Percentiles rank a stretch among this genome's conserved stretches.
Evolutionary conservation across 2,888 invertebrate genomes (phyloP).

Genomic region (Danaus chrysippus): DNA sequence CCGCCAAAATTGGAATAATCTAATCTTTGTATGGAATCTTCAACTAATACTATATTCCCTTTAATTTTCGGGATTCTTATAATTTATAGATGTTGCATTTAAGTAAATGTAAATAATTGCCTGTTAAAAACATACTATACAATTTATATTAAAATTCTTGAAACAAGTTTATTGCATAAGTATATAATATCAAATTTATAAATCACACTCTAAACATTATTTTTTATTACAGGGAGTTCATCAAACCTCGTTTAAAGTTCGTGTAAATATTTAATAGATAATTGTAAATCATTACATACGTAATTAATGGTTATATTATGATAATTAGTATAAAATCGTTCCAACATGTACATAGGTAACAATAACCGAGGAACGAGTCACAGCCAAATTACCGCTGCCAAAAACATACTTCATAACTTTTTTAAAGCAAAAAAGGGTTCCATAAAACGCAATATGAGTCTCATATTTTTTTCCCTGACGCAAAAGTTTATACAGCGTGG

Average conservation of each 20-base stretch:
- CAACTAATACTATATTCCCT: conserved; percentile 46
- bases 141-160: no score
- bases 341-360: conserved; percentile 16
- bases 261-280: no score
- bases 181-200: no score
- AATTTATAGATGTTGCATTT: no score
- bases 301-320: conserved; percentile 15
- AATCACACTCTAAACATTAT: no score
- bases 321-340: conserved; percentile 16
- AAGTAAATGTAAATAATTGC: no score
- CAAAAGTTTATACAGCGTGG: conserved; percentile 4
- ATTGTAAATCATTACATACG: neutral
- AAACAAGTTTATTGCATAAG: no score
- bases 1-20: conserved; percentile 51
- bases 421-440: conserved; percentile 16
- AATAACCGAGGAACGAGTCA: conserved; percentile 19
- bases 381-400: conserved; percentile 18
- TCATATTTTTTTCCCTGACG: conserved; percentile 4
- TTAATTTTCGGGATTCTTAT: conserved; percentile 4
- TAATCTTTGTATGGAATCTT: conserved; percentile 51
- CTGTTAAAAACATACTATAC: no score
- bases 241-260: no score
- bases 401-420: conserved; percentile 22
- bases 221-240: no score
- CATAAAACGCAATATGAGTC: conserved; percentile 8